phyloP scores from a whole-genome alignment of 2,797 vertebrate species.

The Xenopus petersii region DNA sequence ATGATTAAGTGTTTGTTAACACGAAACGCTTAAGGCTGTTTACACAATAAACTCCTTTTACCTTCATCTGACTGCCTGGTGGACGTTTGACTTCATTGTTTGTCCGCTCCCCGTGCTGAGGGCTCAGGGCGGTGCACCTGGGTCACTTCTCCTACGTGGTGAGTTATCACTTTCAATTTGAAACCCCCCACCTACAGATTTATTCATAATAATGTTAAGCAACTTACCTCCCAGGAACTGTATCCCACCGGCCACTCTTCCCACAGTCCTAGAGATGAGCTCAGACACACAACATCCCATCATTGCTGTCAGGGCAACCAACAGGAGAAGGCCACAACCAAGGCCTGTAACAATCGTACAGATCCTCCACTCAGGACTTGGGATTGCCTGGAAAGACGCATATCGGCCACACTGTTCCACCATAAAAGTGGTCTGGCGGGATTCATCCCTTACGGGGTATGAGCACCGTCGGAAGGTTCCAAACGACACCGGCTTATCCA shows the following conservation, averaged over 20 bases:
- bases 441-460: slow-evolving; percentile 89
- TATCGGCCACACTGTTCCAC: slow-evolving; percentile 96
- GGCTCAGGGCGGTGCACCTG: no score
- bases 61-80: no score
- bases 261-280: slow-evolving; percentile 93
- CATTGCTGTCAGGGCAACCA: slow-evolving; percentile 89
- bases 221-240: slow-evolving; percentile 94
- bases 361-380: slow-evolving; percentile 91
- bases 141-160: no score
- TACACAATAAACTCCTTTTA: no score
- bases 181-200: no score
- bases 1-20: no score
- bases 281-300: slow-evolving; percentile 97
- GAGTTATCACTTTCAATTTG: no score
- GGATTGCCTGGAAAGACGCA: slow-evolving; percentile 91
- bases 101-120: no score
- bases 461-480: slow-evolving; percentile 95
- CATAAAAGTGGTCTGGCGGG: slow-evolving; percentile 86
- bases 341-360: slow-evolving; percentile 90
- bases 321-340: slow-evolving; percentile 90
- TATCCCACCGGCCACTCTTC: slow-evolving; percentile 91
- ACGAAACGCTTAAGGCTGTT: no score
- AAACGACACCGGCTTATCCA: slow-evolving; percentile 93
- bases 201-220: no score
- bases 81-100: no score